These are phyloP conservation scores for Lucinisca nassula DNA, from an alignment of 2,888 invertebrate genomes.

Conservation along the genomic window DNA sequence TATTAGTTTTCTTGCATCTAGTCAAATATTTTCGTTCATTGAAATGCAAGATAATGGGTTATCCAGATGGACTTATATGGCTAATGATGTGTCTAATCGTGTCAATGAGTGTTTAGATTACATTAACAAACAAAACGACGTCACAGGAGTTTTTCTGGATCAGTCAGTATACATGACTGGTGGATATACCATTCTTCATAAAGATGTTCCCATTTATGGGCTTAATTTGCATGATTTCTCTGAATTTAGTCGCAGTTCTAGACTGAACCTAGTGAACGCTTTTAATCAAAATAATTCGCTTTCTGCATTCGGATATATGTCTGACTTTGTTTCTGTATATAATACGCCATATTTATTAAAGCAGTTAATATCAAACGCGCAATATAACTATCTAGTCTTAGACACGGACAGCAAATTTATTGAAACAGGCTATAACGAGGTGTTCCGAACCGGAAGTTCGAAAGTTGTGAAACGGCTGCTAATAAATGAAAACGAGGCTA, in stretches of 20 bases:
- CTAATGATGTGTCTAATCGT: conserved; percentile 59
- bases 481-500: conserved; percentile 42
- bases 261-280: neutral
- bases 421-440: conserved; percentile 71
- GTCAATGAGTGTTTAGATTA: conserved; percentile 76
- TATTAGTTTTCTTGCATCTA: conserved; percentile 40
- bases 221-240: conserved; percentile 69
- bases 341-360: conserved; percentile 77
- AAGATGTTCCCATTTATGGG: conserved; percentile 76
- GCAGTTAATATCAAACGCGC: conserved; percentile 65
- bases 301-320: conserved; percentile 61
- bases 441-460: conserved; percentile 75
- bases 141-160: conserved; percentile 80
- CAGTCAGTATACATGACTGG: conserved; percentile 74
- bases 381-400: conserved; percentile 81
- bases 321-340: conserved; percentile 76
- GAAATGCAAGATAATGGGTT: conserved; percentile 2
- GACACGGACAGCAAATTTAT: conserved; percentile 64
- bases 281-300: conserved; percentile 18
- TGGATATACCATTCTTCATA: conserved; percentile 76
- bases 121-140: conserved; percentile 75
- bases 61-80: conserved; percentile 70
- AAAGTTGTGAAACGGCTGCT: conserved; percentile 73
- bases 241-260: conserved; percentile 26
- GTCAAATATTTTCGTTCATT: conserved; percentile 46